Base-by-base conservation (phyloP, 2,888 invertebrate species). In the Achlya flavicornis region DNA sequence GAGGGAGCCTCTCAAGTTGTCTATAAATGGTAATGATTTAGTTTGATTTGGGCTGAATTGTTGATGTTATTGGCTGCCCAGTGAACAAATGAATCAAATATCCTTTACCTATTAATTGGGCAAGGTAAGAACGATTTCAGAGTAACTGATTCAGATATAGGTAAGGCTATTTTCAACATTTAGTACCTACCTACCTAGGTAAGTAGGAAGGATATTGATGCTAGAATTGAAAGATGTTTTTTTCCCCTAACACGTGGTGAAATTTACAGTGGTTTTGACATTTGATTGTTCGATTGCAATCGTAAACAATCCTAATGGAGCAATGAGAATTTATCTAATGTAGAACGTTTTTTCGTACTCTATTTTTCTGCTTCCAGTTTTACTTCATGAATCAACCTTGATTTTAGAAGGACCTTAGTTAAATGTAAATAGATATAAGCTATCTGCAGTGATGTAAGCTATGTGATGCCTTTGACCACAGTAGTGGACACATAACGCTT, bases 21-120 rank as follows among this genome's bases (percentile, higher is more conserved):
- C 10, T 53, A 16, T 53, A 53, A 53, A 53, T n/a, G 53, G 7
- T 53, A 53, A 53, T 53, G 53, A 53, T 53, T 53, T 19, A 19
- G 53, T 53, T 53, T 19, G n/a, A 46, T 46, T 46, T 10, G 19
- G 6, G 3, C 53, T 2, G 53, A 53, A 53, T 19, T 19, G 4
- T 16, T 53, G 10, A 53, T 53, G 53, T 10, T 10, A 48, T 48
- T 16, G n/a, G 19, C 53, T 53, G 53, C n/a, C 53, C 53, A 53
- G n/a, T 53, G 53, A 53, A 53, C 53, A 19, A 48, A 19, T 46
- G n/a, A 14, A 14, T 43, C 43, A 43, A 43, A 43, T 14, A 14
- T 14, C 48, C 48, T 48, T 48, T 16, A 16, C 5, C 16, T 16
- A n/a, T 48, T 48, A 1, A 8, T 53, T 8, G 3, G 10, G 6